A percentile compares a stretch with the other conserved stretches of the same genome.
Conservation (phyloP, 2,888 invertebrate genomes). For the Lochmaea crataegi region DNA sequence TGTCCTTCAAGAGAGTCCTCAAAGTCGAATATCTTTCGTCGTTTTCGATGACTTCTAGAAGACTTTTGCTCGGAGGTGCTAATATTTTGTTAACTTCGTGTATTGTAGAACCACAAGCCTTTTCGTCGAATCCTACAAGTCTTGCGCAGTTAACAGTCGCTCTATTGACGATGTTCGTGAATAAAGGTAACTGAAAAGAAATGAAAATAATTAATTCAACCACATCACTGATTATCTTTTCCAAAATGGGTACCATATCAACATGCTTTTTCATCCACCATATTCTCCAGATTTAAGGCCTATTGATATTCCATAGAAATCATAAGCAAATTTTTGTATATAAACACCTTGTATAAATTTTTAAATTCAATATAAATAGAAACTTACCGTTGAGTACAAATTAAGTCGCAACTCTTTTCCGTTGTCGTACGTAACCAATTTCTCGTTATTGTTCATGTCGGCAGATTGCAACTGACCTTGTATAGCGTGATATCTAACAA, state of each 20-base stretch:
- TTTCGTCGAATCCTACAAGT: slow-evolving; percentile 71
- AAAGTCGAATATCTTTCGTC: slow-evolving; percentile 66
- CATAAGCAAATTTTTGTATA: no score
- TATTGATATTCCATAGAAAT: no score
- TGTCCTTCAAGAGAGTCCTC: slow-evolving; percentile 63
- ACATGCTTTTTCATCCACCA: no score
- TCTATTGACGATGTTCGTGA: slow-evolving; percentile 69
- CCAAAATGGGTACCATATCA: no score
- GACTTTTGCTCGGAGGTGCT: slow-evolving; percentile 66
- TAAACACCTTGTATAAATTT: not conserved
- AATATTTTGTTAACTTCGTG: slow-evolving; percentile 74
- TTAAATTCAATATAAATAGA: not conserved
- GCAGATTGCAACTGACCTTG: slow-evolving; percentile 69
- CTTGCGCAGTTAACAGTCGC: slow-evolving; percentile 77
- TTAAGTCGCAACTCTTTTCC: slow-evolving; percentile 70
- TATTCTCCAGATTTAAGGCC: no score
- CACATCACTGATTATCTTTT: no score
- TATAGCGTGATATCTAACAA: slow-evolving; percentile 74
- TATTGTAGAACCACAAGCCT: slow-evolving; percentile 75
- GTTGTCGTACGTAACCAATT: slow-evolving; percentile 65
- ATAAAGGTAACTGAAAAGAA: slow-evolving; percentile 66
- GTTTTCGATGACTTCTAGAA: slow-evolving; percentile 66
- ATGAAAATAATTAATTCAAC: not conserved
- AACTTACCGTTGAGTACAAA: slow-evolving; percentile 70
- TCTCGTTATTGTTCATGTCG: slow-evolving; percentile 68